Evolutionary conservation across 2,888 invertebrate genomes (phyloP).

Genomic region (Lithophane semibrunnea): DNA sequence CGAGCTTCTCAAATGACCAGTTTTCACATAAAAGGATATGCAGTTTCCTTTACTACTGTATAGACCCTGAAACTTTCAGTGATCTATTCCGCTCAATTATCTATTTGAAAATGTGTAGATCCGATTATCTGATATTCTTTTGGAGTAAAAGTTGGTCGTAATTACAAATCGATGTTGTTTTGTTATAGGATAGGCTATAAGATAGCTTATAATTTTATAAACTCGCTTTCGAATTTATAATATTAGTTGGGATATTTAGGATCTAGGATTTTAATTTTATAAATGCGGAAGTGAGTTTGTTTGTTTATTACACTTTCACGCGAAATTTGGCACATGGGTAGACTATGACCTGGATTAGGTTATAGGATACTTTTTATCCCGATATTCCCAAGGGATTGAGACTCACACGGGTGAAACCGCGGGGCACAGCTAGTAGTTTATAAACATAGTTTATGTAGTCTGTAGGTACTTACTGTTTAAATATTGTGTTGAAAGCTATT

Average conservation of each 20-base stretch:
- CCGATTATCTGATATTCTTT: conserved; percentile 46
- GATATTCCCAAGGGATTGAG: too few relatives aligned
- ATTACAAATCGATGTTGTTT: conserved; percentile 48
- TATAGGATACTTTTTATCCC: too few relatives aligned
- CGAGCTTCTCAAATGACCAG: conserved; percentile 2
- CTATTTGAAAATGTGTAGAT: conserved; percentile 33
- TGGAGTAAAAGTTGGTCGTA: conserved; percentile 37
- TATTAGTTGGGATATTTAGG: too few relatives aligned
- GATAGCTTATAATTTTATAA: conserved; percentile 23
- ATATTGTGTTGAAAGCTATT: not conserved
- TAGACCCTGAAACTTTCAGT: conserved; percentile 21
- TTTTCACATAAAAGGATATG: conserved; percentile 14
- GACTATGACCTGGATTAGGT: too few relatives aligned
- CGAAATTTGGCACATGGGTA: too few relatives aligned
- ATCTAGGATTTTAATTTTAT: too few relatives aligned
- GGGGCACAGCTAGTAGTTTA: conserved; percentile 7
- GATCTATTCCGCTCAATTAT: conserved; percentile 24
- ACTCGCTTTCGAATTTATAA: too few relatives aligned
- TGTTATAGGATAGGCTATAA: not conserved
- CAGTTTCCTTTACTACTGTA: conserved; percentile 15
- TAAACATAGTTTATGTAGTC: not conserved
- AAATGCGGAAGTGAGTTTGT: too few relatives aligned
- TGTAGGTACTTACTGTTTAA: conserved; percentile 25
- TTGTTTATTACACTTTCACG: too few relatives aligned
- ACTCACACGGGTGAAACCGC: too few relatives aligned